Evolutionary conservation across 1,140 invertebrate genomes (phyloP).

Genomic region (Ladona fulva): DNA sequence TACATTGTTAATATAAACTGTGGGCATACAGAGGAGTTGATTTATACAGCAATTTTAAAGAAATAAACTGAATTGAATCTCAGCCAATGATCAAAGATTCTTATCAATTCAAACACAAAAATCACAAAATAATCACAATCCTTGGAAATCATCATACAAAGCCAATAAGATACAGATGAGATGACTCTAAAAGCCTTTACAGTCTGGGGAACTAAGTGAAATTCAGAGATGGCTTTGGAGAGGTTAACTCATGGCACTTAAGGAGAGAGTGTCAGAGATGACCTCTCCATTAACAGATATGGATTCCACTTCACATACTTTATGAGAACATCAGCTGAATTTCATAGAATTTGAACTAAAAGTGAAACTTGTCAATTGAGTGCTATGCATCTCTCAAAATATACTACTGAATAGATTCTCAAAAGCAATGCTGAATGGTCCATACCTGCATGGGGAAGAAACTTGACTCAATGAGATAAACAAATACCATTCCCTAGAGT

Average conservation of each 20-base stretch:
- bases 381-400: too few species aligned
- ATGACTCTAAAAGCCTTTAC: background rate
- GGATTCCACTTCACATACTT: slow-evolving; percentile 1
- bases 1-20: too few species aligned
- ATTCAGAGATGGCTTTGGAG: background rate
- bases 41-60: too few species aligned
- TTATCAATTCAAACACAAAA: too few species aligned
- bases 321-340: background rate
- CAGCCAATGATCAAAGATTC: background rate
- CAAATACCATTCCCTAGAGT: background rate
- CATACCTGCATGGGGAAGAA: background rate
- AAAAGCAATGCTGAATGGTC: slow-evolving; percentile 1
- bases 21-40: too few species aligned
- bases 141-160: background rate
- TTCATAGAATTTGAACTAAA: too few species aligned
- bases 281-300: slow-evolving; percentile 2
- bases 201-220: background rate
- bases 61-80: background rate
- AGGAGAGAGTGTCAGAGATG: background rate
- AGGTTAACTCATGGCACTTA: background rate
- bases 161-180: background rate
- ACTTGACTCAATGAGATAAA: background rate
- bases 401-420: too few species aligned
- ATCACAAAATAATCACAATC: background rate
- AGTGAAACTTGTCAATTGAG: too few species aligned